Evolutionary conservation across 2,113 vertebrate species (phyloP), one percentile per base, ranked within the genome.

Genomic region (Notothenia rossii): DNA sequence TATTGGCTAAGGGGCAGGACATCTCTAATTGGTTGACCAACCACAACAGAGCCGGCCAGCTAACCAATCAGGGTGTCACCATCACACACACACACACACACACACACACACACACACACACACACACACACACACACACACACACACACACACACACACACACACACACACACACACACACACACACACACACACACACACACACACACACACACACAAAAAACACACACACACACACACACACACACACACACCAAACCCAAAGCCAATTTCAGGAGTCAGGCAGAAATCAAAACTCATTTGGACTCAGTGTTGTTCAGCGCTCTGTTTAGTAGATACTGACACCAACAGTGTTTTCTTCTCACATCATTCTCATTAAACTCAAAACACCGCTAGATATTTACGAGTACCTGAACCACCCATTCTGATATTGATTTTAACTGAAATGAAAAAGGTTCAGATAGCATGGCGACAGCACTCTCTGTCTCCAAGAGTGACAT

Each of bases 301-400:
- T 85, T 66, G 72, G 33, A 75, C 51, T 58, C 40, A 1, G 1
- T 67, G 67, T 22, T 74, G 61, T 13, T 29, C 40, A 60, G 66
- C 13, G 9, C 53, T 4, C 33, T 72, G 55, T 75, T 81, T 69
- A 25, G 15, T 10, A 48, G 3, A 48, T 2, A 10, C 43, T 75
- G 84, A 86, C 72, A 79, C 45, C 51, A 36, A 0, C 13, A 7
- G 5, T 36, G 17, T n/a, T 40, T 72, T 53, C 0, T 13, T 0
- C 7, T 3, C 66, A 51, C 82, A 75, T 75, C n/a, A 49, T 72
- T 68, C 78, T 86, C 81, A 84, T 86, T 82, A 86, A 82, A 82
- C 18, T 40, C 15, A 54, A 55, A 78, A 48, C 75, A 76, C 12
- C 1, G 72, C 67, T 82, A 40, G 36, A 40, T 40, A 40, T 40